Percentiles rank a stretch among this genome's conserved stretches.
Conservation (phyloP, 2,888 invertebrate species). For the Folsomia candida region DNA sequence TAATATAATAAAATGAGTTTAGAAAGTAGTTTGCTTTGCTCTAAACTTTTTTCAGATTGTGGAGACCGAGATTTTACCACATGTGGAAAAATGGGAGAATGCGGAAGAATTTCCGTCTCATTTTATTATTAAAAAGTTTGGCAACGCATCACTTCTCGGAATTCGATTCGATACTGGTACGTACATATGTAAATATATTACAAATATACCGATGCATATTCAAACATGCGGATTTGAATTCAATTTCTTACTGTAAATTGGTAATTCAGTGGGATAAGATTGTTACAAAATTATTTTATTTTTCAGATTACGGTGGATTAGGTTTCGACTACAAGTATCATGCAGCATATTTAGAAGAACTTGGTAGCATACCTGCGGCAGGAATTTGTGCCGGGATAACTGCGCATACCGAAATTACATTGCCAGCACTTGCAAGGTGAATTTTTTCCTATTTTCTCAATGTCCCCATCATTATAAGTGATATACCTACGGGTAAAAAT, state of each 20-base stretch:
- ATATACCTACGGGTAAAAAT: too few relatives aligned
- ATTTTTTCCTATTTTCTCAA: background rate
- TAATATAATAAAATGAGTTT: background rate
- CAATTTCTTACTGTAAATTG: background rate
- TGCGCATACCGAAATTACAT: slow-evolving; percentile 60
- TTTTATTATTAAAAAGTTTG: slow-evolving; percentile 59
- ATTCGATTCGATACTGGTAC: slow-evolving; percentile 52
- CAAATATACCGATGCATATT: background rate
- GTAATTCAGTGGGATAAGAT: too few relatives aligned
- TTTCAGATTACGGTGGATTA: slow-evolving; percentile 59
- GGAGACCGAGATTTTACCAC: slow-evolving; percentile 59
- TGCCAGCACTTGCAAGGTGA: slow-evolving; percentile 58
- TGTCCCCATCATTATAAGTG: background rate
- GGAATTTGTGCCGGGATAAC: slow-evolving; percentile 60
- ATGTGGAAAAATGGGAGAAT: slow-evolving; percentile 60
- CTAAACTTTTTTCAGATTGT: slow-evolving; percentile 54
- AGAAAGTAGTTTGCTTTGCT: background rate
- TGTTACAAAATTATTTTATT: background rate
- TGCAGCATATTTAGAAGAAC: slow-evolving; percentile 57
- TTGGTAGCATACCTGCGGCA: slow-evolving; percentile 57
- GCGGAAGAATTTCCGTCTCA: slow-evolving; percentile 59
- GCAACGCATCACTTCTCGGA: slow-evolving; percentile 59
- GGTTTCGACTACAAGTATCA: slow-evolving; percentile 60
- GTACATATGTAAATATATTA: background rate
- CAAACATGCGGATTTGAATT: background rate